Percentiles rank a stretch among this genome's conserved stretches.
These are phyloP conservation scores for Todiramphus chloris DNA, from an alignment of 2,113 vertebrate species.

Conservation along the genomic window DNA sequence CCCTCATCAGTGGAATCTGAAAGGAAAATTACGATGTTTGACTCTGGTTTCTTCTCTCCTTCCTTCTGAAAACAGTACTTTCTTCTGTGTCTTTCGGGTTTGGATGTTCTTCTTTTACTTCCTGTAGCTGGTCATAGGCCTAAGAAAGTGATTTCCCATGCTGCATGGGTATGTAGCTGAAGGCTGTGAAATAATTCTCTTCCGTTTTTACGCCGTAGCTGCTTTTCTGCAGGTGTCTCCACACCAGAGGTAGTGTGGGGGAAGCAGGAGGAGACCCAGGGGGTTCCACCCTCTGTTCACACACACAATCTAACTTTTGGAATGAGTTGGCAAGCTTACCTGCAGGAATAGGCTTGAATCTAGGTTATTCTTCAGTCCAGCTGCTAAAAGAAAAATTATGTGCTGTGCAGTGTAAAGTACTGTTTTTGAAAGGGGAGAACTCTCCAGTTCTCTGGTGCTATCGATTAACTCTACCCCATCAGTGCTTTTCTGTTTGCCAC, in stretches of 20 bases:
- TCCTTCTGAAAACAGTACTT: neutral
- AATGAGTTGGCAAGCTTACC: neutral
- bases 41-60: neutral
- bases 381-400: neutral
- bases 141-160: neutral
- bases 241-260: accelerated
- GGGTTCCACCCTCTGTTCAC: neutral
- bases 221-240: neutral
- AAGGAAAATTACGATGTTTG: neutral
- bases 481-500: neutral
- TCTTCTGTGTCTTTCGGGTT: neutral
- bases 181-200: neutral
- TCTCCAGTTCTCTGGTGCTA: neutral
- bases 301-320: neutral
- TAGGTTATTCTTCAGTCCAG: neutral
- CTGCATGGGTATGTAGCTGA: accelerated
- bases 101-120: neutral
- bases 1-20: neutral
- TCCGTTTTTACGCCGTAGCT: neutral
- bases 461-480: accelerated
- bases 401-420: neutral
- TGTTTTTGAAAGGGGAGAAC: neutral
- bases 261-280: neutral
- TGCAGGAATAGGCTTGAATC: neutral
- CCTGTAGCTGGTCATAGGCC: neutral